phyloP scores from a whole-genome alignment of 2,888 invertebrate genomes.

The Itoplectis maculator region DNA sequence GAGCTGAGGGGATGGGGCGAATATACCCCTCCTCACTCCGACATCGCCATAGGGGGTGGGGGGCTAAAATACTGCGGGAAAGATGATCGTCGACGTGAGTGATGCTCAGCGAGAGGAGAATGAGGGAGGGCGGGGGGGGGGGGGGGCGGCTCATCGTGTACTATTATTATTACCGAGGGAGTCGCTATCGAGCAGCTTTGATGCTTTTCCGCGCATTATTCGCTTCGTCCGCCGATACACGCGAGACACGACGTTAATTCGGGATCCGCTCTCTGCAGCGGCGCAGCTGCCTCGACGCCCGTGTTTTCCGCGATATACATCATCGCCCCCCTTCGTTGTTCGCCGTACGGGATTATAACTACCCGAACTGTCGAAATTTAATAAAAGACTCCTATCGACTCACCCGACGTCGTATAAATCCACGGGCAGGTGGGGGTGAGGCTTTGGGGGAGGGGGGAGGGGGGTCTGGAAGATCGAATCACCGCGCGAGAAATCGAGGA shows the following conservation, averaged over 20 bases:
- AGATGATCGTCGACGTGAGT: slow-evolving; percentile 13
- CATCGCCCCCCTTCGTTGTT: no score
- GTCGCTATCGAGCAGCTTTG: slow-evolving; percentile 23
- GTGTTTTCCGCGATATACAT: neutral
- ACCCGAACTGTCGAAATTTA: slow-evolving; percentile 22
- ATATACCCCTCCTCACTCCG: neutral
- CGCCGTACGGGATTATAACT: slow-evolving; percentile 15
- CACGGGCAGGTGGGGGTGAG: no score
- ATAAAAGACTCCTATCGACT: slow-evolving; percentile 21
- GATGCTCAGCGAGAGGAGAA: no score
- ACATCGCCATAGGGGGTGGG: neutral
- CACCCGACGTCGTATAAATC: slow-evolving; percentile 45
- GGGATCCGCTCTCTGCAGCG: no score
- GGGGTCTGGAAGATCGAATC: slow-evolving; percentile 1
- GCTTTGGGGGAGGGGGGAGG: no score
- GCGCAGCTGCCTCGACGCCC: neutral
- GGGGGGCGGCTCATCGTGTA: slow-evolving; percentile 4
- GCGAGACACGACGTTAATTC: slow-evolving; percentile 5
- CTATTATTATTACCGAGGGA: slow-evolving; percentile 30
- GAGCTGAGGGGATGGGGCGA: neutral
- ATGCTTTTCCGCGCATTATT: slow-evolving; percentile 40
- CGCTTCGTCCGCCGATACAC: slow-evolving; percentile 37
- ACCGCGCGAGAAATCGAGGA: slow-evolving; percentile 32
- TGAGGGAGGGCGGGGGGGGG: no score
- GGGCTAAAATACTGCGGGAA: neutral